Base-by-base conservation (phyloP, 2,113 vertebrate genomes). In the Ophiodon elongatus region DNA sequence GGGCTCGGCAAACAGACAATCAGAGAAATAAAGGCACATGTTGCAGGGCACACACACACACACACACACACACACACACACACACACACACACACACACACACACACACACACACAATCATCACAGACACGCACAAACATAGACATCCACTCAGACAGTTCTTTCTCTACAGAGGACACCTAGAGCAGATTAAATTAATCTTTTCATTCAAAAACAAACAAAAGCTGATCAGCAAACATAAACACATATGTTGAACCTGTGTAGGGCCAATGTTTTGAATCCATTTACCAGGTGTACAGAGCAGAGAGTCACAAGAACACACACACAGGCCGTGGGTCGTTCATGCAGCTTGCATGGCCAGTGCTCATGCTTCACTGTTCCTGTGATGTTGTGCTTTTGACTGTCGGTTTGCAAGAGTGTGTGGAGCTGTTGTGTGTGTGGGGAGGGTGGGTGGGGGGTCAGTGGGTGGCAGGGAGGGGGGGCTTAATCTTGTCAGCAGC, bases 381-480 rank as follows among this genome's bases (percentile, higher is more conserved):
- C 9, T 73, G 41, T 88, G 76, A 60, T 66, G 4, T 59, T 70
- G 23, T 71, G 71, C 57, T 66, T 81, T 78, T 66, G 4, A 56
- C 17, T 63, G 52, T 64, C 43, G 7, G 37, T 68, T 41, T 80
- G 64, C 54, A 59, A 33, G 68, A 47, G 14, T n/a, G 23, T 80
- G 14, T 76, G 37, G 19, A 31, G 56, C 91, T 97, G 96, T 96
- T 86, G 96, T 60, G n/a, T 45, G 10, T 41, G 21, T 52, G 10
- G 25, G 29, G 4, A 76, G 47, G 88, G 96, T 35, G 10, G n/a
- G 57, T 37, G 37, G 4, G 33, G 7, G 41, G 13, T 14, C 41
- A 54, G 19, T 6, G 23, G 52, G 52, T 3, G n/a, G n/a, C n/a
- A n/a, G n/a, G 59, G 19, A 4, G 11, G 63, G n/a, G 39, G 37